Percentiles rank a stretch among this genome's conserved stretches.
Conservation (phyloP, 2,113 vertebrate species). For the Menura novaehollandiae region DNA sequence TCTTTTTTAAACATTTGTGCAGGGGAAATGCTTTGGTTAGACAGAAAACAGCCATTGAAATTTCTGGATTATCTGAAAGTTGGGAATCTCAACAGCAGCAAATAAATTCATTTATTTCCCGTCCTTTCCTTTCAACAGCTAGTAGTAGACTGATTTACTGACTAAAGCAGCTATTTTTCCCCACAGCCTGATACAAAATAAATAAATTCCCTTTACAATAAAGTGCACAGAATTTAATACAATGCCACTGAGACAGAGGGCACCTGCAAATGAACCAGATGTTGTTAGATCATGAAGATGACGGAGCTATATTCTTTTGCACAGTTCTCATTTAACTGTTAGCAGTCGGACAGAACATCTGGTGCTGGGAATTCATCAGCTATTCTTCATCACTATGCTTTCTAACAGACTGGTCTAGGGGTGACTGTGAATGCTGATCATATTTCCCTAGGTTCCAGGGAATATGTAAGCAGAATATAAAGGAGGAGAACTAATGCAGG, state of each 20-base stretch:
- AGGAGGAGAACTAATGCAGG: neutral
- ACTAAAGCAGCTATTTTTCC: neutral
- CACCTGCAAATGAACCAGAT: conserved; percentile 20
- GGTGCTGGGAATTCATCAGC: conserved; percentile 30
- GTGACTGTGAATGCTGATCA: neutral
- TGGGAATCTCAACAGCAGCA: neutral
- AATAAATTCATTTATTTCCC: neutral
- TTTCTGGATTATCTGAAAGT: neutral
- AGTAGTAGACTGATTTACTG: neutral
- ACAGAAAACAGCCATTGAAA: neutral
- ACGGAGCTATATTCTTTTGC: neutral
- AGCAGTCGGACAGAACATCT: conserved; percentile 47
- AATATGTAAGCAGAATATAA: neutral
- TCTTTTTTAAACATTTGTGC: neutral
- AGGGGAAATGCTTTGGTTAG: neutral
- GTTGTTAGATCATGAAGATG: neutral
- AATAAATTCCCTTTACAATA: neutral
- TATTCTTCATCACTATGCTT: conserved; percentile 23
- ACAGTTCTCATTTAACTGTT: neutral
- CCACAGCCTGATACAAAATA: neutral
- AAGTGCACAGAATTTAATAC: neutral
- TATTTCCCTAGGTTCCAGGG: neutral
- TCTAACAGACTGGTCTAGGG: neutral
- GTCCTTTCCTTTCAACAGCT: neutral
- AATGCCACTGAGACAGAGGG: neutral